Percentiles rank a stretch among this genome's conserved stretches.
These are phyloP conservation scores for Centropristis striata DNA, from an alignment of 2,113 vertebrate genomes.

Conservation along the genomic window DNA sequence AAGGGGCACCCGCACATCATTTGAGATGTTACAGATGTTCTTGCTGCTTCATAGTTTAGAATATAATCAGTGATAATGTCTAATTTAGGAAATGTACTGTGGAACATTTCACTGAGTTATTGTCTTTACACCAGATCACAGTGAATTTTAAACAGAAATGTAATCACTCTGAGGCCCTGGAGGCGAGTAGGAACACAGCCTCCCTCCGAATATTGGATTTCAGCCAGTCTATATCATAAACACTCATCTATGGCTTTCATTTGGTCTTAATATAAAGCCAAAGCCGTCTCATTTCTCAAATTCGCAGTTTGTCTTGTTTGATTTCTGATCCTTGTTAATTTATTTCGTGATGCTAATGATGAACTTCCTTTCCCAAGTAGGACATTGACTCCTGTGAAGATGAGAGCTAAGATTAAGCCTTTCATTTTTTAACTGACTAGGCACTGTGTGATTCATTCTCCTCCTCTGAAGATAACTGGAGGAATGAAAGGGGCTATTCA, in stretches of 20 bases:
- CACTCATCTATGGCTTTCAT: conserved; percentile 23
- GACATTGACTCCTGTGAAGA: conserved; percentile 45
- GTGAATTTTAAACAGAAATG: conserved; percentile 71
- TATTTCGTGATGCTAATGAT: conserved; percentile 9
- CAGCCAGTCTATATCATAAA: conserved; percentile 54
- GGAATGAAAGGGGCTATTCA: conserved; percentile 69
- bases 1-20: conserved; percentile 53
- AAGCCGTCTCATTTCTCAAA: neutral
- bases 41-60: conserved; percentile 69
- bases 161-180: conserved; percentile 55
- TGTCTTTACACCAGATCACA: conserved; percentile 65
- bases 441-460: conserved; percentile 56
- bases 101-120: conserved; percentile 78
- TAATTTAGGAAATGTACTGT: conserved; percentile 79
- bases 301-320: conserved; percentile 4
- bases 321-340: conserved; percentile 39
- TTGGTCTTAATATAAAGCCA: conserved; percentile 27
- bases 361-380: conserved; percentile 22
- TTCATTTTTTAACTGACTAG: conserved; percentile 38
- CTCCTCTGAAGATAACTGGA: conserved; percentile 57
- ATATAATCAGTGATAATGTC: conserved; percentile 81
- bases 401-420: conserved; percentile 49
- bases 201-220: conserved; percentile 34
- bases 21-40: conserved; percentile 81
- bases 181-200: conserved; percentile 12